A percentile compares a stretch with the other conserved stretches of the same genome.
Evolutionary conservation across 2,113 vertebrate genomes (phyloP).

Genomic region (Manacus vitellinus): DNA sequence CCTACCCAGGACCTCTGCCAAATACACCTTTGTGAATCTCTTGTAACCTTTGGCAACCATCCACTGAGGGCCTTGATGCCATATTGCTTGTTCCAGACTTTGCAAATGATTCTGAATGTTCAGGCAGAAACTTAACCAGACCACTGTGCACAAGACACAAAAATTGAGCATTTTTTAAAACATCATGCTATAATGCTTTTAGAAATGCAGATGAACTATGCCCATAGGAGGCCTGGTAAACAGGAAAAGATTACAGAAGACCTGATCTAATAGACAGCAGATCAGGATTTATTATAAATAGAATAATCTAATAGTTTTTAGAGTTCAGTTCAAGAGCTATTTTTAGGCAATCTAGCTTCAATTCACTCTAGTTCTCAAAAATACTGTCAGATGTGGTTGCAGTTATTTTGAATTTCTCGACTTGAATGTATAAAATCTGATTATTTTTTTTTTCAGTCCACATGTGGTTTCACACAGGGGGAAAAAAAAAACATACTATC

Average conservation of each 20-base stretch:
- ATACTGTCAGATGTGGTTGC: not conserved
- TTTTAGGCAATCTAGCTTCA: not conserved
- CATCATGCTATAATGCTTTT: not conserved
- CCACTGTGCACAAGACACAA: not conserved
- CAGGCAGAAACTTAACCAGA: not conserved
- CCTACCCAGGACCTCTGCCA: not conserved
- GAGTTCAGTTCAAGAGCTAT: not conserved
- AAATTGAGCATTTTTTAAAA: not conserved
- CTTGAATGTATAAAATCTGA: not conserved
- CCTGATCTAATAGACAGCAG: slow-evolving; percentile 27
- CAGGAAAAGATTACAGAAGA: slow-evolving; percentile 19
- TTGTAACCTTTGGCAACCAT: not conserved
- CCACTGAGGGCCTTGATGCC: not conserved
- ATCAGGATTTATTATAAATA: slow-evolving; percentile 25
- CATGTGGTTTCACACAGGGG: not conserved
- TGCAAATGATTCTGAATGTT: not conserved
- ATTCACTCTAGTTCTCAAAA: not conserved
- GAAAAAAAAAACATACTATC: not conserved
- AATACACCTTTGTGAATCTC: not conserved
- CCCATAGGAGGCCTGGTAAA: not conserved
- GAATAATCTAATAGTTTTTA: slow-evolving; percentile 11
- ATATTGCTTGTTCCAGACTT: not conserved
- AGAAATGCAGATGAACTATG: not conserved
- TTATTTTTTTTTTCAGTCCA: not conserved
- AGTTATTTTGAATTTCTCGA: not conserved